Base-by-base conservation (phyloP, 2,797 vertebrate species). In the Gallinago nigripennis region DNA sequence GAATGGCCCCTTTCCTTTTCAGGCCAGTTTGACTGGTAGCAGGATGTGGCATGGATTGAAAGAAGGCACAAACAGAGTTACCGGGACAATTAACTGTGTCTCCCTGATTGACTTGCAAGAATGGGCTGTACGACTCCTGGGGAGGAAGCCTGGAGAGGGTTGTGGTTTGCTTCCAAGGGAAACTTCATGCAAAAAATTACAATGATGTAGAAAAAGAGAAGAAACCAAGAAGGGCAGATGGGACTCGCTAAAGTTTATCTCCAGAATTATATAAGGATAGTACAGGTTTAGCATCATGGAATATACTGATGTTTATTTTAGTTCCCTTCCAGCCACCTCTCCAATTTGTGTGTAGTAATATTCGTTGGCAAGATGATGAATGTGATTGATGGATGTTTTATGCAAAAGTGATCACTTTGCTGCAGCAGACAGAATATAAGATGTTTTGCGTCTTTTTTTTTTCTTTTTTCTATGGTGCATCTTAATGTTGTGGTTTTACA, bases 1-100 rank as follows among this genome's bases (percentile, higher is more conserved):
- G 89, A 87, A 89, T 58, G 79, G 88, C 69, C 43, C 33, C 58
- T 65, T 92, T 90, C 70, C 51, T 93, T 92, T 96, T 88, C 85
- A 71, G 80, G n/a, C 28, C 51, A 33, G n/a, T 88, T 92, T 92
- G 76, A 80, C 76, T 76, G 70, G 66, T 87, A 83, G 82, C 77
- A 79, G 45, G 70, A 88, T 86, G 68, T 77, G 65, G 75, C 54
- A 48, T 48, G 66, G 77, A 66, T 90, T 88, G 77, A 80, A 87
- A 92, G 84, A 86, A 82, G 68, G 35, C 61, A 12, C 48, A 68
- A 72, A 81, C n/a, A 76, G 50, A 28, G 48, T 84, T 77, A 31
- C 28, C 17, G 71, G 43, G 71, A 84, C 82, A 54, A 50, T 46
- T 70, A 72, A 71, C 60, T 86, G 63, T 11, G 0, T 88, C 48